Base-by-base conservation (phyloP, 2,113 vertebrate species). In the Amazona guildingii region DNA sequence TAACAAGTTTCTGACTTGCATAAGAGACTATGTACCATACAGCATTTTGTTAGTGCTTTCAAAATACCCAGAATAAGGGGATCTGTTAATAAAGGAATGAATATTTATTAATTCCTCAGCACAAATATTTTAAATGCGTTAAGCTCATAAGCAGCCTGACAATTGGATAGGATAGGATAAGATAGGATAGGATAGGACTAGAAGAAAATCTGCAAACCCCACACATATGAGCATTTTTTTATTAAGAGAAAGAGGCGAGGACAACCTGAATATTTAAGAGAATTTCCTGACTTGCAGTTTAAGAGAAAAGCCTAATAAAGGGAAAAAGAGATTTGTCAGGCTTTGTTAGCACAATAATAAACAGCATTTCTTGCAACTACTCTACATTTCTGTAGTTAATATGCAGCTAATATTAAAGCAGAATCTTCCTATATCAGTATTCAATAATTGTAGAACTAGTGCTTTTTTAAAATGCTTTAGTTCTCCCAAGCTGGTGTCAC, bases 391-490 rank as follows among this genome's bases (percentile, higher is more conserved):
- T 41, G 6, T 67, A 68, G 43, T 62, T 70, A 83, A 67, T 49
- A 43, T 39, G 18, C 13, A 49, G 16, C 21, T 52, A 59, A 35
- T 33, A 66, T 20, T 28, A 75, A 78, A 90, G 55, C 54, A 7
- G 9, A 43, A 75, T 3, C 16, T 80, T 95, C 20, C 24, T 5
- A 9, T 23, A 10, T 67, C 43, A 27, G 7, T 28, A 28, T 68
- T 43, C 78, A 46, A 39, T 62, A n/a, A 41, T 3, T n/a, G 29
- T 28, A 59, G 28, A 74, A 82, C 12, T n/a, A 41, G 19, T 46
- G 10, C 6, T 2, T 68, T 54, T 23, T 87, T 16, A 1, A 5
- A 7, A 7, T 14, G 5, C 6, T 1, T n/a, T n/a, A 68, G 62
- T 9, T 35, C 35, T 27, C 1, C 4, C n/a, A 76, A 43, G 37